phyloP scores from a whole-genome alignment of 1,140 invertebrate genomes.

The Agrypnia vestita region DNA sequence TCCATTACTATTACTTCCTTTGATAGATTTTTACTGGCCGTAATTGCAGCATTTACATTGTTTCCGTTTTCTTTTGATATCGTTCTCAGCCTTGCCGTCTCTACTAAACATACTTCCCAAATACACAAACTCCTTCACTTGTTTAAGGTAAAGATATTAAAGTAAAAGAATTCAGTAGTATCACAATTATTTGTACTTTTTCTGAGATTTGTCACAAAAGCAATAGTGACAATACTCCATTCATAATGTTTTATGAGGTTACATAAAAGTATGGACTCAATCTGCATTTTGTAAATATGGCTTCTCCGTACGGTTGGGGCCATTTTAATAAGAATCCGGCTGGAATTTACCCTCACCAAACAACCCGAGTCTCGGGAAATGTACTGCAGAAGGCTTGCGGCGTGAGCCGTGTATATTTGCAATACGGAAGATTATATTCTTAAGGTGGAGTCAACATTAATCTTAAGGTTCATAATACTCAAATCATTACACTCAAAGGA shows the following conservation, averaged over 20 bases:
- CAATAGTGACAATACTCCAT: neutral
- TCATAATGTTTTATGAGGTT: neutral
- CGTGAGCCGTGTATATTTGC: neutral
- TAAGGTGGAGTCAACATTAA: neutral
- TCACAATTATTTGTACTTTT: neutral
- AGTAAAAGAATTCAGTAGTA: too few species aligned
- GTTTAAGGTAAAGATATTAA: too few species aligned
- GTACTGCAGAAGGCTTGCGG: neutral
- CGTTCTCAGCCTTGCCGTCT: too few species aligned
- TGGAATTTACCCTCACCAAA: conserved; percentile 23
- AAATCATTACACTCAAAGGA: conserved; percentile 1
- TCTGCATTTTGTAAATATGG: conserved; percentile 30
- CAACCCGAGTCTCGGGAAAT: neutral
- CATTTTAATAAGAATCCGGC: conserved; percentile 28
- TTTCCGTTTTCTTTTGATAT: too few species aligned
- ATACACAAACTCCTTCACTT: too few species aligned
- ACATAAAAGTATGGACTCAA: neutral
- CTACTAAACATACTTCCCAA: too few species aligned
- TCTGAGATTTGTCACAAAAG: neutral
- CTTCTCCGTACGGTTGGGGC: neutral
- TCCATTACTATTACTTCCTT: too few species aligned
- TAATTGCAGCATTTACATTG: too few species aligned
- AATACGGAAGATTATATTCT: neutral
- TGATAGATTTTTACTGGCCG: too few species aligned
- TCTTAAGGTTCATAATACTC: conserved; percentile 1